Conservation (phyloP, 1,140 invertebrate species). For the Drosophila varians region DNA sequence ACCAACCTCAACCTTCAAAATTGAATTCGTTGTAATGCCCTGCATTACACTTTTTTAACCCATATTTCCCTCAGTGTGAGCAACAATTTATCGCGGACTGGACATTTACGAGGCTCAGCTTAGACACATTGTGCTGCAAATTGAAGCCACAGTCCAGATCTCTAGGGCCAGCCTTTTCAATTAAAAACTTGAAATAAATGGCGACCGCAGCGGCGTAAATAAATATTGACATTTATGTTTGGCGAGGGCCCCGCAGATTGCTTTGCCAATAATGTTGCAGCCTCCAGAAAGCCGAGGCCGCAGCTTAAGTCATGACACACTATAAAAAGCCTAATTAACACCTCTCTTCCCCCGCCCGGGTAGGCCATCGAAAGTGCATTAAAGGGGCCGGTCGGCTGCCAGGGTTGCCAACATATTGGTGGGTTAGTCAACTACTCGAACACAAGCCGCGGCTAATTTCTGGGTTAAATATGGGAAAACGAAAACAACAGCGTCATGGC, state of each 20-base stretch:
- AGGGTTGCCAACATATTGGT: constrained; percentile 5
- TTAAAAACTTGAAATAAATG: constrained; percentile 57
- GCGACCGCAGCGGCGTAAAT: constrained; percentile 53
- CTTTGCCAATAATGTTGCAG: constrained; percentile 53
- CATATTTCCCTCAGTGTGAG: constrained; percentile 17
- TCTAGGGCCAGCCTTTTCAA: constrained; percentile 51
- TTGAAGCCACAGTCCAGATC: constrained; percentile 37
- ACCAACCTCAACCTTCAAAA: background rate
- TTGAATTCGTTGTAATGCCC: background rate
- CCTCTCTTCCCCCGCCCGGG: constrained; percentile 27
- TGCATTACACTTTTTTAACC: constrained; percentile 8
- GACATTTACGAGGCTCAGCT: constrained; percentile 64
- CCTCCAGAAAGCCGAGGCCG: background rate
- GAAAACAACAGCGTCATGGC: constrained; percentile 63
- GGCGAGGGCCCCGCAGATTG: constrained; percentile 23
- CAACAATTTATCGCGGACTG: constrained; percentile 53
- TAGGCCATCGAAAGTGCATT: constrained; percentile 56
- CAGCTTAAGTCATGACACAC: constrained; percentile 43
- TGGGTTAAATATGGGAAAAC: constrained; percentile 70
- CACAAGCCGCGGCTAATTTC: constrained; percentile 58
- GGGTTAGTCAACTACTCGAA: background rate
- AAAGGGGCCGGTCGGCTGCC: constrained; percentile 21
- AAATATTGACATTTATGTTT: constrained; percentile 76
- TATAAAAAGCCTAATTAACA: constrained; percentile 76
- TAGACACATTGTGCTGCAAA: constrained; percentile 56